These are phyloP conservation scores for Goniozus legneri DNA, from an alignment of 1,140 invertebrate genomes.

Conservation along the genomic window DNA sequence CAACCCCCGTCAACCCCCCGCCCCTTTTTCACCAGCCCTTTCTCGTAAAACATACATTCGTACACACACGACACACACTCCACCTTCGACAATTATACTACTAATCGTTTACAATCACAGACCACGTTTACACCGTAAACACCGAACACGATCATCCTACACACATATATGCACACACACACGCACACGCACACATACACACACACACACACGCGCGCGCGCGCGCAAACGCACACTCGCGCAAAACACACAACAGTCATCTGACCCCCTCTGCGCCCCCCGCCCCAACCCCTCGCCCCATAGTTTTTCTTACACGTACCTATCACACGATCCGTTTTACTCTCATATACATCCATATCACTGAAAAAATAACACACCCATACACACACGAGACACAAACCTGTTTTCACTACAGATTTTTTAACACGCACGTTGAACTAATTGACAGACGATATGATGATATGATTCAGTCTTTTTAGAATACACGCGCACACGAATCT, in stretches of 20 bases:
- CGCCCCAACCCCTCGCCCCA: too few species aligned
- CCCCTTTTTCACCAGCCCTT: conserved; percentile 19
- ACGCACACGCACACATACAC: background rate
- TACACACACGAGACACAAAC: conserved; percentile 3
- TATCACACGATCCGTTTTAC: background rate
- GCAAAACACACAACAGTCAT: too few species aligned
- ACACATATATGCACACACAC: background rate
- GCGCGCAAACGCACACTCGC: conserved; percentile 7
- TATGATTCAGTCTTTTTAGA: too few species aligned
- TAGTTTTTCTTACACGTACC: background rate
- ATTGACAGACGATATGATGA: too few species aligned
- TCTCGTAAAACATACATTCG: too few species aligned
- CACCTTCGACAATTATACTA: too few species aligned
- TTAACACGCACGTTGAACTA: conserved; percentile 18
- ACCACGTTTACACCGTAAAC: too few species aligned
- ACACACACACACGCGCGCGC: conserved; percentile 5
- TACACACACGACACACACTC: background rate
- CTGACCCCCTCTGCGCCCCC: too few species aligned
- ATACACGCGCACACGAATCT: conserved; percentile 31
- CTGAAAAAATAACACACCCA: conserved; percentile 5
- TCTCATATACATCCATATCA: background rate
- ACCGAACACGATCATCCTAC: too few species aligned
- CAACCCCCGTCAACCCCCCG: conserved; percentile 11
- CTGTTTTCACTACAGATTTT: background rate
- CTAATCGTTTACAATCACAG: too few species aligned